Base-by-base conservation (phyloP, 2,888 invertebrate genomes). In the Octonoba sinensis region DNA sequence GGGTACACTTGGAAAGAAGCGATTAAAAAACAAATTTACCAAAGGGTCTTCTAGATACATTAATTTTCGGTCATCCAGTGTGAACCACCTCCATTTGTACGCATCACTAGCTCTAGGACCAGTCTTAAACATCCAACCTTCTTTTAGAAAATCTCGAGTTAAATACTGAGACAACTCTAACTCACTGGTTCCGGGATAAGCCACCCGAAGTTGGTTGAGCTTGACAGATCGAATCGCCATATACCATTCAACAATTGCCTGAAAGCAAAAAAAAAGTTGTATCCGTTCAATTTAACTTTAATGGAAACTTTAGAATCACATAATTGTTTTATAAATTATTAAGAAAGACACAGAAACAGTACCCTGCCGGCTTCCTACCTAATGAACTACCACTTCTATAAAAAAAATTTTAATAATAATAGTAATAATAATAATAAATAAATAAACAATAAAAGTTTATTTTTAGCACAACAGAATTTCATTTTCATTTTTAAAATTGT, bases 21-120 rank as follows among this genome's bases (percentile, higher is more conserved):
- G n/a, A n/a, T n/a, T n/a, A n/a, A n/a, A n/a, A n/a, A n/a, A 4
- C 36, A 4, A 59, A 86, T 87, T 86, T 87, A 91, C 92, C 88
- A 96, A 89, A 1, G 94, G 93, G 87, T 95, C 94, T 87, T 95
- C 94, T 86, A 95, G 95, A 87, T 96, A 96, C 95, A 96, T 96
- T n/a, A 96, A 90, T 88, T 95, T 96, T 84, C 96, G 91, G 86
- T 94, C 93, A 86, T 96, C 96, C 59, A 96, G 88, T 0, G 95
- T 95, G 88, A 96, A 96, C 96, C 96, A 96, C 65, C 96, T 90
- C 85, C 93, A 93, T 85, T 94, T 92, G 87, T 94, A 96, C 0
- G 93, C 93, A 87, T 96, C 96, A 4, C 92, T 92, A 2, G 92
- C 91, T 78, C 93, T 90, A 0, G 96, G 96, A 0, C 96, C 96